A percentile compares a stretch with the other conserved stretches of the same genome.
Conservation (phyloP, 2,888 invertebrate species). For the Phragmatobia fuliginosa region DNA sequence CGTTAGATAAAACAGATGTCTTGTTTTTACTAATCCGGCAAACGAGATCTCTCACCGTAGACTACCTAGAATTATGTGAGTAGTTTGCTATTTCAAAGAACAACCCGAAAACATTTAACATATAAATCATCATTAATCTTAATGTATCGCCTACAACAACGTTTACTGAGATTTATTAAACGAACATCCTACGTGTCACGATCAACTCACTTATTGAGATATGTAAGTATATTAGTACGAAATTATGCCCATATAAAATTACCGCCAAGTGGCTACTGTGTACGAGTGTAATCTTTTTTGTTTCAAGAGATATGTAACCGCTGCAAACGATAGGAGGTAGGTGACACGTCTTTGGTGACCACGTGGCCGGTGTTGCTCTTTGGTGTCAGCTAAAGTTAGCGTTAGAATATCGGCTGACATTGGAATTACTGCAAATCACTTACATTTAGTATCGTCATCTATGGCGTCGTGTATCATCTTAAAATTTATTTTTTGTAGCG, state of each 20-base stretch:
- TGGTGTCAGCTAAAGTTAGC: background rate
- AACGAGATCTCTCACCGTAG: slow-evolving; percentile 44
- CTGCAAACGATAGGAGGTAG: too few relatives aligned
- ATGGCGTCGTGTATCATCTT: background rate
- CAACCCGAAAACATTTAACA: slow-evolving; percentile 12
- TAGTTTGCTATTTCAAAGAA: slow-evolving; percentile 15
- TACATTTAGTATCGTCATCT: background rate
- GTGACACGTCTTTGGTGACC: too few relatives aligned
- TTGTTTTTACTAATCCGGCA: slow-evolving; percentile 58
- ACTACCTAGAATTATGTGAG: slow-evolving; percentile 38
- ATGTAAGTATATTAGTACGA: background rate
- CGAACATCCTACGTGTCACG: slow-evolving; percentile 18
- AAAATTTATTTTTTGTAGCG: background rate
- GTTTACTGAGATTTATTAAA: slow-evolving; percentile 29
- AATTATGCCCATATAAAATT: background rate
- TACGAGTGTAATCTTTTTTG: too few relatives aligned
- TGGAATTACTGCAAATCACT: background rate
- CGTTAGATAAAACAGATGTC: slow-evolving; percentile 74
- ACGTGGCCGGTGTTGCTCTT: too few relatives aligned
- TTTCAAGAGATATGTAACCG: too few relatives aligned
- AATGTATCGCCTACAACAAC: slow-evolving; percentile 10
- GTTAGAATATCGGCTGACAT: background rate
- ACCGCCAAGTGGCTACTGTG: background rate
- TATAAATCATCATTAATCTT: slow-evolving; percentile 33
- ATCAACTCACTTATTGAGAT: slow-evolving; percentile 9